A percentile compares a stretch with the other conserved stretches of the same genome.
Conservation (phyloP, 1,140 invertebrate species). For the Euschistus heros region DNA sequence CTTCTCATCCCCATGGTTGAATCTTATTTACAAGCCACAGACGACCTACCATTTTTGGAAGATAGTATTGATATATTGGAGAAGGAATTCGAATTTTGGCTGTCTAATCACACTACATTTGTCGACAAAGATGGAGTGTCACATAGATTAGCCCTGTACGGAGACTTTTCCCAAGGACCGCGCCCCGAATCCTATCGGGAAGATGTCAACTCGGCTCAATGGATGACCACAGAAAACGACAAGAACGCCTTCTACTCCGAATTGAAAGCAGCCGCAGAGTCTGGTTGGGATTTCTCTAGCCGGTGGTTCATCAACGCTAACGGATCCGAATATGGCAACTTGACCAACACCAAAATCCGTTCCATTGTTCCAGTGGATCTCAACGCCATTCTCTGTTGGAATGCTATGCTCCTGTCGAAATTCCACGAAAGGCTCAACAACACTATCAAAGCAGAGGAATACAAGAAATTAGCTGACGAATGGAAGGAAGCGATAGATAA, state of each 20-base stretch:
- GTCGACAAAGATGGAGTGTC: constrained; percentile 49
- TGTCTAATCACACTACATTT: constrained; percentile 56
- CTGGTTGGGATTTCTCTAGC: constrained; percentile 90
- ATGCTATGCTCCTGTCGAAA: constrained; percentile 61
- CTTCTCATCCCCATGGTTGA: constrained; percentile 63
- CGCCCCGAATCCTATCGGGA: constrained; percentile 82
- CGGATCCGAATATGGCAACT: constrained; percentile 57
- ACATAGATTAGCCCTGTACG: constrained; percentile 58
- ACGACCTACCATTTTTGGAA: constrained; percentile 58
- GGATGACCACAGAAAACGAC: constrained; percentile 44
- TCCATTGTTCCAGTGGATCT: constrained; percentile 82
- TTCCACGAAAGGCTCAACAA: constrained; percentile 58
- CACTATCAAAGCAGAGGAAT: constrained; percentile 47
- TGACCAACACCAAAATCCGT: constrained; percentile 59
- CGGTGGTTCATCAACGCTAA: constrained; percentile 70
- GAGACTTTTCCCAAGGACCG: constrained; percentile 59
- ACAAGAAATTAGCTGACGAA: constrained; percentile 46
- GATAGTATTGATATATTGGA: constrained; percentile 60
- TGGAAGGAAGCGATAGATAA: constrained; percentile 49
- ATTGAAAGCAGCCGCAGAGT: constrained; percentile 80
- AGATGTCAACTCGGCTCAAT: constrained; percentile 37
- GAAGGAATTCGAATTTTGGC: constrained; percentile 72
- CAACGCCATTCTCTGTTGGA: constrained; percentile 75
- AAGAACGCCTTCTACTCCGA: constrained; percentile 68
- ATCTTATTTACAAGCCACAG: constrained; percentile 53